Evolutionary conservation across 2,888 invertebrate species (phyloP).

Genomic region (Minunthozetes semirufus): DNA sequence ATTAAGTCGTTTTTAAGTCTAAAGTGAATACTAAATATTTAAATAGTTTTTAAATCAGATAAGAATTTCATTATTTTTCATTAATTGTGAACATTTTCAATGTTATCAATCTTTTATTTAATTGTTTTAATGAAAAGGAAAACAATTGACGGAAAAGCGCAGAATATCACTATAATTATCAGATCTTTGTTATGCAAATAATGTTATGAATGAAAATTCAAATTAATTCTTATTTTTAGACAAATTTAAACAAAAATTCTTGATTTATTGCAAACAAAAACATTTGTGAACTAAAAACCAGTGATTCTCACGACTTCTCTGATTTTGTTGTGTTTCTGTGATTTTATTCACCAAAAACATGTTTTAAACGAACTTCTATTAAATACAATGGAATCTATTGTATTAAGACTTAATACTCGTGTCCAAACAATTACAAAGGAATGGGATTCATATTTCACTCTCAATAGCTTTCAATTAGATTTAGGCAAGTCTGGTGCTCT

Average conservation of each 20-base stretch:
- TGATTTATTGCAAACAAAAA: neutral
- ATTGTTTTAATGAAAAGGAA: too few relatives aligned
- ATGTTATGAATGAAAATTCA: too few relatives aligned
- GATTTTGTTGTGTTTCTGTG: neutral
- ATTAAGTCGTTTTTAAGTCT: neutral
- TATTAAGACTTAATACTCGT: constrained; percentile 13
- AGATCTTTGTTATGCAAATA: too few relatives aligned
- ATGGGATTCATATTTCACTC: neutral
- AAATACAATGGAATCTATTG: too few relatives aligned
- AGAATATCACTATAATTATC: too few relatives aligned
- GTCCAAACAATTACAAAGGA: neutral
- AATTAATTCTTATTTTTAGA: neutral
- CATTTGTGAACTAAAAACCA: neutral
- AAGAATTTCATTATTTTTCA: too few relatives aligned
- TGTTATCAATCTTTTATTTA: neutral
- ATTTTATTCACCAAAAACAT: neutral
- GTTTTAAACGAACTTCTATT: too few relatives aligned
- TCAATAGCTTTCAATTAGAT: neutral
- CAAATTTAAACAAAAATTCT: neutral
- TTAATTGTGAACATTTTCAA: neutral
- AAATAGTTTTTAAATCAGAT: neutral
- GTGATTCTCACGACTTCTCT: constrained; percentile 5
- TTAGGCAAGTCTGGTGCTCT: neutral
- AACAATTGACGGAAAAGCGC: too few relatives aligned
- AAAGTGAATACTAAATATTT: neutral